These are phyloP conservation scores for Acrocephalus scirpaceus DNA, from an alignment of 2,797 vertebrate species.

Conservation along the genomic window DNA sequence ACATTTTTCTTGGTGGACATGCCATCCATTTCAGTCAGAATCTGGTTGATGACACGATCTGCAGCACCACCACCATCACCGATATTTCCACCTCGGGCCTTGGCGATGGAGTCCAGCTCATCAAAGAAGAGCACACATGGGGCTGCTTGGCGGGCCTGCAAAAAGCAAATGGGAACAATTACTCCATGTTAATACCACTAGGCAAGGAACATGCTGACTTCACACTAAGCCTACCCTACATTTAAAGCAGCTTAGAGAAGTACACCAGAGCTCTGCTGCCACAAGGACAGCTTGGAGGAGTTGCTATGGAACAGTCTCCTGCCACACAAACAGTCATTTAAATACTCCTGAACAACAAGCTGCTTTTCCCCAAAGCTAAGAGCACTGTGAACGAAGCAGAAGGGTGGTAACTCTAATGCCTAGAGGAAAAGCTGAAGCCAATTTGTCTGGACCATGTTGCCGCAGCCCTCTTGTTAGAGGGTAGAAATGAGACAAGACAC, in stretches of 20 bases:
- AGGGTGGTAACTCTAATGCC: neutral
- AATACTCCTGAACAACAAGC: neutral
- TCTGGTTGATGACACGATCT: slow-evolving; percentile 96
- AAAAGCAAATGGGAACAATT: neutral
- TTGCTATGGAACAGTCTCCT: neutral
- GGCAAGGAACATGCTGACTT: rapidly evolving
- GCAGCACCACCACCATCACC: neutral
- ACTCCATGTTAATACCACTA: neutral
- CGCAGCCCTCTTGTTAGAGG: neutral
- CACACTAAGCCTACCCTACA: neutral
- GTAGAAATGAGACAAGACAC: too few species aligned
- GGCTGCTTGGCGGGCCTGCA: slow-evolving; percentile 6
- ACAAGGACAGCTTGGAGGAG: neutral
- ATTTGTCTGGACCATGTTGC: neutral
- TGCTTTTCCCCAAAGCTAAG: neutral
- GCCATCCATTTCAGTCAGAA: slow-evolving; percentile 96
- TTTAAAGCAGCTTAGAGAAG: neutral
- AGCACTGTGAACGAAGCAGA: neutral
- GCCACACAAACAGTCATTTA: neutral
- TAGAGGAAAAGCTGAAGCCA: neutral
- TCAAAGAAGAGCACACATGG: slow-evolving; percentile 7
- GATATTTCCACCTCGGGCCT: neutral
- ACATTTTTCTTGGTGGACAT: slow-evolving; percentile 99
- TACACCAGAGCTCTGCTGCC: neutral
- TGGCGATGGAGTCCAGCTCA: slow-evolving; percentile 4